Conservation (phyloP, 2,113 vertebrate genomes). For the Panurus biarmicus region DNA sequence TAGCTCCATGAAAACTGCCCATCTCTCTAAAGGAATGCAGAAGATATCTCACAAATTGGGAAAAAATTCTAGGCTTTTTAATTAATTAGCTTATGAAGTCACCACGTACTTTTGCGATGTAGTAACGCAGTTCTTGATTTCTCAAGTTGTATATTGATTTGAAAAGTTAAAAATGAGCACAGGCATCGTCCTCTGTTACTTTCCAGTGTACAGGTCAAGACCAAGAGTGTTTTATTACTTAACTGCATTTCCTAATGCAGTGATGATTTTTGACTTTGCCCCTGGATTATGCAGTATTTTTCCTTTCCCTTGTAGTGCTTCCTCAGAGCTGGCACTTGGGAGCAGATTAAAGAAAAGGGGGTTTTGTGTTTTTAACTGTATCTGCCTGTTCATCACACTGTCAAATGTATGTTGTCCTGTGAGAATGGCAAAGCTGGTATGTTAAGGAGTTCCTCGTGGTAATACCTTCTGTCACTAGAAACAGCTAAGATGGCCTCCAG, state of each 20-base stretch:
- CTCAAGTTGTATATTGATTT: not conserved
- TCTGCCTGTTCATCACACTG: not conserved
- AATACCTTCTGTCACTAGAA: not conserved
- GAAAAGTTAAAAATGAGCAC: not conserved
- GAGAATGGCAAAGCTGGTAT: not conserved
- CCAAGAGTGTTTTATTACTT: not conserved
- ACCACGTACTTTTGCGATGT: accelerated
- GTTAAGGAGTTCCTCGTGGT: not conserved
- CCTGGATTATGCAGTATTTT: not conserved
- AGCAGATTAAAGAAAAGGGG: not conserved
- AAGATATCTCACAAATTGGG: not conserved
- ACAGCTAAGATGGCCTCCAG: conserved; percentile 43
- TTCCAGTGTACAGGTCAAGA: not conserved
- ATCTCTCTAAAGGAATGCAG: not conserved
- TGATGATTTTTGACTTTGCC: conserved; percentile 29
- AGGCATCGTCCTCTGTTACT: not conserved
- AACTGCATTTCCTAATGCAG: not conserved
- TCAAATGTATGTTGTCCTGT: not conserved
- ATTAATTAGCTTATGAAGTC: not conserved
- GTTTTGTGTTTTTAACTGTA: not conserved
- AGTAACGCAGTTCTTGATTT: not conserved
- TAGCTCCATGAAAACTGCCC: not conserved
- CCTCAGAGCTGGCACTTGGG: not conserved
- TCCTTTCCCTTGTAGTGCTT: not conserved
- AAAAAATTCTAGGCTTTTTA: not conserved